Evolutionary conservation across 2,797 vertebrate species (phyloP).

Genomic region (Acanthornis magna): DNA sequence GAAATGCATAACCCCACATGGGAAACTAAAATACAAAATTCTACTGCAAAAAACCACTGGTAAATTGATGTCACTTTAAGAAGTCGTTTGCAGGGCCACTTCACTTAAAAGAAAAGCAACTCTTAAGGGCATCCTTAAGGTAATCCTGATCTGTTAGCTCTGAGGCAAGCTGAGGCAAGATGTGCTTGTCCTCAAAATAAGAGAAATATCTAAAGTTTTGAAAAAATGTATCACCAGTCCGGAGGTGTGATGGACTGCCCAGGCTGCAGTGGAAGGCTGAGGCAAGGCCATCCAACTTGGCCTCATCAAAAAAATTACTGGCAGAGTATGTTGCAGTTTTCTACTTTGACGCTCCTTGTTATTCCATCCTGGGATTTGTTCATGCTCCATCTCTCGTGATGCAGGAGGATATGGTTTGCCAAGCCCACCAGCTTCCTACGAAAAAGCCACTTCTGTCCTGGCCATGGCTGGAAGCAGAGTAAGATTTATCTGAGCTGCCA

Average conservation of each 20-base stretch:
- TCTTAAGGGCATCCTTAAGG: background rate
- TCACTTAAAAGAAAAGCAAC: background rate
- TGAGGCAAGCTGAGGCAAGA: background rate
- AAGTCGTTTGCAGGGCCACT: background rate
- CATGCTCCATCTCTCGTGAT: rapidly evolving
- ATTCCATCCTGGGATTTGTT: background rate
- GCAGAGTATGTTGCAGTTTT: background rate
- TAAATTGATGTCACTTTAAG: background rate
- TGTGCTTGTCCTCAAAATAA: background rate
- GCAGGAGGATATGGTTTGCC: background rate
- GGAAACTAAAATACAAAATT: background rate
- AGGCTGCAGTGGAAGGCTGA: background rate
- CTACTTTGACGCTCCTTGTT: background rate
- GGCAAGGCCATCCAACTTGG: background rate
- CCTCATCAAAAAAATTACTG: background rate
- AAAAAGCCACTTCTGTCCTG: background rate
- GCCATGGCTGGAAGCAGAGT: background rate
- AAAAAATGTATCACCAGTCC: background rate
- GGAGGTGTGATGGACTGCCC: background rate
- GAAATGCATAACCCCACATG: background rate
- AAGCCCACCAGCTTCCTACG: background rate
- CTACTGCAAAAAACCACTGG: background rate
- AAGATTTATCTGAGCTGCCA: background rate
- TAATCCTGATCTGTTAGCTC: background rate
- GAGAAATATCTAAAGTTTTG: background rate